Base-by-base conservation (phyloP, 2,888 invertebrate genomes). In the Drosophila pegasa region DNA sequence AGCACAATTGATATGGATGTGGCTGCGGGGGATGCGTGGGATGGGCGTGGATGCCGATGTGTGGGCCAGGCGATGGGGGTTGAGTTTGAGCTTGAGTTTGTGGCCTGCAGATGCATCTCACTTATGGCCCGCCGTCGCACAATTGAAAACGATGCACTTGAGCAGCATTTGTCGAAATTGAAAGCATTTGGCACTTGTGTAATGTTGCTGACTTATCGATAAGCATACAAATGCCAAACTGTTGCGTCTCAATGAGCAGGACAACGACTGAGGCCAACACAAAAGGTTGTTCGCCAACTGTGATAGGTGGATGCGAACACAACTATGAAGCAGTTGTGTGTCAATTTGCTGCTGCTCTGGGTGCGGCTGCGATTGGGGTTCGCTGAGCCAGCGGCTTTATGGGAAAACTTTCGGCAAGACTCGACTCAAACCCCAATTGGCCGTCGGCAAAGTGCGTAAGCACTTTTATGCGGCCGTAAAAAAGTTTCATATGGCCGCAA, bases 1-100 rank as follows among this genome's bases (percentile, higher is more conserved):
- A 60, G 57, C 65, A 82, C 73, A 86, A 83, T 87, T 73, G 69
- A 72, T 65, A 73, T 76, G 60, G 59, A 70, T 78, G 87, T 62
- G 43, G 64, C 51, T 4, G n/a, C 7, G n/a, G 9, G 2, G 69
- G 50, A 60, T 55, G 50, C 18, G 38, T n/a, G 18, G 25, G 25
- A 5, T 20, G 16, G 14, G 16, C n/a, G n/a, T 35, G 22, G 50
- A 10, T 18, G 31, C 0, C n/a, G 48, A 18, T 7, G 48, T 31
- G 22, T 8, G 48, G 48, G n/a, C 14, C 22, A 35, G 35, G 33
- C 48, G 40, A 35, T n/a, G 40, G 54, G 33, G 33, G 25, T 33
- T 65, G 59, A 29, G 33, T 22, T 43, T n/a, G n/a, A n/a, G n/a
- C n/a, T n/a, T n/a, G n/a, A n/a, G n/a, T n/a, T 27, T 37, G 48